phyloP scores from a whole-genome alignment of 2,797 vertebrate species.

The Anableps anableps region DNA sequence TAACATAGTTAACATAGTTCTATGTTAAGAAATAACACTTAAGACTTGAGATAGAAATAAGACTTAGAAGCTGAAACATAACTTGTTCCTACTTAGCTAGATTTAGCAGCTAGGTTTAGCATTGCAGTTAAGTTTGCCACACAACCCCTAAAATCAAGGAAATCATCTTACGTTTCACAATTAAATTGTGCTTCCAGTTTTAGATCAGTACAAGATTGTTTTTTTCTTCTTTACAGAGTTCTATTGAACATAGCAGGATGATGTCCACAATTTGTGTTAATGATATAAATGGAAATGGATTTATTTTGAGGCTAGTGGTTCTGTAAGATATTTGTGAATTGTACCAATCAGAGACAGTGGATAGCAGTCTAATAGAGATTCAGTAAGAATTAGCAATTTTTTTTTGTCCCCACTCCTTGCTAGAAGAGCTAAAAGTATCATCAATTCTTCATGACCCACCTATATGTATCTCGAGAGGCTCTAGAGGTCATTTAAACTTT shows the following conservation, averaged over 20 bases:
- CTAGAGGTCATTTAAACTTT: too few relatives aligned
- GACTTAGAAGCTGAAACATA: neutral
- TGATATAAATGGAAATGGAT: too few relatives aligned
- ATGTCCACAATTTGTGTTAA: neutral
- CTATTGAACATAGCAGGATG: neutral
- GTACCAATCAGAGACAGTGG: too few relatives aligned
- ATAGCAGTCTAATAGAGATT: too few relatives aligned
- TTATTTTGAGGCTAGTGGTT: too few relatives aligned
- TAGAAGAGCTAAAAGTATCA: too few relatives aligned
- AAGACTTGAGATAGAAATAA: neutral
- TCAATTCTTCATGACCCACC: too few relatives aligned
- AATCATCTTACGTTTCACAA: neutral
- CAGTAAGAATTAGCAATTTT: too few relatives aligned
- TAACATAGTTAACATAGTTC: neutral
- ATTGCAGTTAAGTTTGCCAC: neutral
- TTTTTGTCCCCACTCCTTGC: too few relatives aligned
- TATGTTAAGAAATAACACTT: too few relatives aligned
- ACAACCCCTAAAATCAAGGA: neutral
- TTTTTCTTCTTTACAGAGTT: neutral
- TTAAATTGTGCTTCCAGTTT: neutral
- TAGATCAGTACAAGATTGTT: neutral
- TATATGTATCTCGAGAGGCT: too few relatives aligned
- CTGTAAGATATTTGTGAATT: too few relatives aligned
- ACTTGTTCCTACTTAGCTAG: neutral
- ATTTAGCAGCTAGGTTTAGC: neutral